These are phyloP conservation scores for Lordiphosa stackelbergi DNA, from an alignment of 1,140 invertebrate genomes.

Conservation along the genomic window DNA sequence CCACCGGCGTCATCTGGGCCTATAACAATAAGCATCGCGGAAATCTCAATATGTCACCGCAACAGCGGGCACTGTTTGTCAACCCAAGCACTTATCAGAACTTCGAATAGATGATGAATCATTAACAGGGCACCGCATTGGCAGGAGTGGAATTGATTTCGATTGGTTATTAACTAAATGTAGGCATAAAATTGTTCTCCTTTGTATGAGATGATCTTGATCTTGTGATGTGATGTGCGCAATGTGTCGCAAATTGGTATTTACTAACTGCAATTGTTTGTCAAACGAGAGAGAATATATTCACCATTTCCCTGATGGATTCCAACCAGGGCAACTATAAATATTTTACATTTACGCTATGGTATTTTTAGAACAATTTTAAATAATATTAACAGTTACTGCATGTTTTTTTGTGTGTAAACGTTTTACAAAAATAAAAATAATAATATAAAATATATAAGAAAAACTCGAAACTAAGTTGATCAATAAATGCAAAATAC, in stretches of 20 bases:
- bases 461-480: slow-evolving; percentile 4
- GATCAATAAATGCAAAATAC: too few relatives aligned
- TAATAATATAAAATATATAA: slow-evolving; percentile 3
- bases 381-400: slow-evolving; percentile 47
- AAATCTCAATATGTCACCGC: slow-evolving; percentile 88
- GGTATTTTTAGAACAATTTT: slow-evolving; percentile 71
- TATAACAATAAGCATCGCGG: slow-evolving; percentile 84
- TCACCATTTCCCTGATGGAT: slow-evolving; percentile 26
- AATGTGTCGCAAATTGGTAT: slow-evolving; percentile 63
- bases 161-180: slow-evolving; percentile 33
- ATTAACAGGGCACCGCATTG: slow-evolving; percentile 7
- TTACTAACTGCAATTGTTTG: slow-evolving; percentile 67
- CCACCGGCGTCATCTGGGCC: slow-evolving; percentile 86
- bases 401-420: slow-evolving; percentile 53
- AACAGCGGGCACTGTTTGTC: slow-evolving; percentile 46
- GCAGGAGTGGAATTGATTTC: slow-evolving; percentile 23
- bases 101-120: slow-evolving; percentile 48
- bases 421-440: slow-evolving; percentile 58
- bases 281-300: slow-evolving; percentile 20
- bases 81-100: slow-evolving; percentile 53
- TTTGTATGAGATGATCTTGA: slow-evolving; percentile 26
- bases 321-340: slow-evolving; percentile 3
- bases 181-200: slow-evolving; percentile 32
- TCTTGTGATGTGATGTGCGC: slow-evolving; percentile 63
- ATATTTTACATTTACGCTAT: slow-evolving; percentile 58